Conservation (phyloP, 2,113 vertebrate genomes). For the Syngnathoides biaculeatus region DNA sequence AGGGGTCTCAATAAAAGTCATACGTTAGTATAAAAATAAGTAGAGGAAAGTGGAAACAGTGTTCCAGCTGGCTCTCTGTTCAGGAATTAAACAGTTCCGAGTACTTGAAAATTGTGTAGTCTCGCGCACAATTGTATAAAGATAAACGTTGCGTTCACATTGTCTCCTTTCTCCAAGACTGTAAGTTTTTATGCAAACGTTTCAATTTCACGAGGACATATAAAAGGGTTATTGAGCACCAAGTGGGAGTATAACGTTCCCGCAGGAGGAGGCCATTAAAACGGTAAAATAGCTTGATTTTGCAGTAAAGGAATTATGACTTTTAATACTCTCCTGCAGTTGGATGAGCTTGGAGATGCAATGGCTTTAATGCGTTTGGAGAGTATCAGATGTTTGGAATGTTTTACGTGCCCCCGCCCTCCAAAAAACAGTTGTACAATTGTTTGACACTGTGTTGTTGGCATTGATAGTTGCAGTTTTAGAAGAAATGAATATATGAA, state of each 20-base stretch:
- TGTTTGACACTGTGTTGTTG: background rate
- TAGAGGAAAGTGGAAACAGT: slow-evolving; percentile 3
- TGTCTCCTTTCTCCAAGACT: slow-evolving; percentile 22
- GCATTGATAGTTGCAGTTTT: no score
- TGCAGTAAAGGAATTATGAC: slow-evolving; percentile 26
- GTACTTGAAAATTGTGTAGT: background rate
- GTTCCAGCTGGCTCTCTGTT: background rate
- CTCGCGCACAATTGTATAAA: background rate
- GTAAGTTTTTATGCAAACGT: slow-evolving; percentile 43
- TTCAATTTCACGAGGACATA: slow-evolving; percentile 37
- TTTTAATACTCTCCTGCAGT: slow-evolving; percentile 5
- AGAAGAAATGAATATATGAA: no score
- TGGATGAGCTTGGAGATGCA: slow-evolving; percentile 15
- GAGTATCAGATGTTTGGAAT: background rate
- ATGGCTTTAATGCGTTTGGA: background rate
- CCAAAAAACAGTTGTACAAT: background rate
- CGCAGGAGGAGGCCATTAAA: slow-evolving; percentile 38
- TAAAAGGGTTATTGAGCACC: slow-evolving; percentile 44
- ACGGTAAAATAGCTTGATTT: slow-evolving; percentile 27
- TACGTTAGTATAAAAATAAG: slow-evolving; percentile 22
- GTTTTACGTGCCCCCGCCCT: background rate
- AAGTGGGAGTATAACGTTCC: slow-evolving; percentile 39
- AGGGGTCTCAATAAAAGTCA: slow-evolving; percentile 25
- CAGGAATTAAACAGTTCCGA: background rate
- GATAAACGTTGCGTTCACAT: background rate